Conservation (phyloP, 2,888 invertebrate species). For the Limnephilus auricula region DNA sequence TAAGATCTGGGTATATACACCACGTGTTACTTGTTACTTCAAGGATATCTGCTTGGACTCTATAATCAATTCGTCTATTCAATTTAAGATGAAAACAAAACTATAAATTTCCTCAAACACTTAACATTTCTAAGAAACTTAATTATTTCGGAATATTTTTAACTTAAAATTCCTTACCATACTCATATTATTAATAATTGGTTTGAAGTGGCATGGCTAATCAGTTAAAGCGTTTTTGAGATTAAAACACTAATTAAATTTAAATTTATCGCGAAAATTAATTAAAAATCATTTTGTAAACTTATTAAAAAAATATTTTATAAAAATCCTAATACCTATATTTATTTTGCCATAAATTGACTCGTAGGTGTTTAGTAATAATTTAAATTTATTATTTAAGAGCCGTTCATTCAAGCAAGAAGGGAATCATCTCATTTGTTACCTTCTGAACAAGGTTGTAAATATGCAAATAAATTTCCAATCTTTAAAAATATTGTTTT, state of each 20-base stretch:
- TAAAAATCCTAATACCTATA: too few relatives aligned
- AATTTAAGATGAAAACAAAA: constrained; percentile 6
- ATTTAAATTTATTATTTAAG: too few relatives aligned
- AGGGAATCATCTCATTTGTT: too few relatives aligned
- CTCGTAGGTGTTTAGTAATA: not conserved
- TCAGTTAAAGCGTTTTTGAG: not conserved
- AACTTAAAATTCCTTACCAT: constrained; percentile 2
- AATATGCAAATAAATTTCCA: too few relatives aligned
- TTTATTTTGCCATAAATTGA: too few relatives aligned
- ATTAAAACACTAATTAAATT: not conserved
- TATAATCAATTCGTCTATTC: not conserved
- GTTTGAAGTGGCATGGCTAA: not conserved
- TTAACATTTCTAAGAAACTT: constrained; percentile 18
- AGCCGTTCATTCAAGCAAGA: too few relatives aligned
- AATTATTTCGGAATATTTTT: not conserved
- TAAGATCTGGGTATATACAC: not conserved
- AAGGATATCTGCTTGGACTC: not conserved
- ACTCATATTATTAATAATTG: not conserved
- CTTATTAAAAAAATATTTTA: too few relatives aligned
- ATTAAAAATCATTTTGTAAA: not conserved
- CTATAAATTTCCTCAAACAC: constrained; percentile 7
- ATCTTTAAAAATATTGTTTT: too few relatives aligned
- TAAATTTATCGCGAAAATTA: not conserved
- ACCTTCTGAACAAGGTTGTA: too few relatives aligned
- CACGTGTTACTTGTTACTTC: not conserved